These are phyloP conservation scores for Ptyas mucosa DNA, from an alignment of 2,113 vertebrate species.

Conservation along the genomic window DNA sequence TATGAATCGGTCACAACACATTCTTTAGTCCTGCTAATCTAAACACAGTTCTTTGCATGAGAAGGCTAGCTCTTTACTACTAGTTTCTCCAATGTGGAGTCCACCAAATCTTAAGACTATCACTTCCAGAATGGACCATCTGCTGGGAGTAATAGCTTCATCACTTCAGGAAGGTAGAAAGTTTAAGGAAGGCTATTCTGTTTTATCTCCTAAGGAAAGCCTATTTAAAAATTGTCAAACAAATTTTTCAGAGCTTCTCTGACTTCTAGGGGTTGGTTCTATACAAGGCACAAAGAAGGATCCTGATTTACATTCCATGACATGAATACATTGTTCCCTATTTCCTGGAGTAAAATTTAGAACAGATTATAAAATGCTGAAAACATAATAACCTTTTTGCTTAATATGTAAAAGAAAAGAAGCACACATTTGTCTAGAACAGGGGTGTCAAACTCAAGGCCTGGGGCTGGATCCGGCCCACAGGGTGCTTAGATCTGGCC, in stretches of 20 bases:
- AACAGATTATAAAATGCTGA: not conserved
- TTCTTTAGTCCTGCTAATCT: not conserved
- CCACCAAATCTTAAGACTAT: not conserved
- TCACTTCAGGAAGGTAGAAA: not conserved
- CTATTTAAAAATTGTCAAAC: not conserved
- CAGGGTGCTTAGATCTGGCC: too few species aligned
- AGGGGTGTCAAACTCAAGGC: too few species aligned
- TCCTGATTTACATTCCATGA: not conserved
- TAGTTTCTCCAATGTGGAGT: not conserved
- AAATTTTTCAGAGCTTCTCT: not conserved
- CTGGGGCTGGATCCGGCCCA: too few species aligned
- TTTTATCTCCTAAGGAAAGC: not conserved
- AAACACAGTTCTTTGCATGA: not conserved
- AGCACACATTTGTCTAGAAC: not conserved
- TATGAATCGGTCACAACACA: not conserved
- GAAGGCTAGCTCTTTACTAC: not conserved
- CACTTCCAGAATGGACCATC: not conserved
- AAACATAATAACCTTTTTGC: not conserved
- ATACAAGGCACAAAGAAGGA: not conserved
- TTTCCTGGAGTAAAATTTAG: not conserved
- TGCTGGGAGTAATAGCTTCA: not conserved
- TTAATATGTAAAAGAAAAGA: not conserved
- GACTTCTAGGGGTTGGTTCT: not conserved
- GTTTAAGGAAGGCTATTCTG: not conserved
- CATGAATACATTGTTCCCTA: not conserved